Percentiles rank a stretch among this genome's conserved stretches.
These are phyloP conservation scores for Stegodyphus mimosarum DNA, from an alignment of 1,140 invertebrate genomes.

Conservation along the genomic window DNA sequence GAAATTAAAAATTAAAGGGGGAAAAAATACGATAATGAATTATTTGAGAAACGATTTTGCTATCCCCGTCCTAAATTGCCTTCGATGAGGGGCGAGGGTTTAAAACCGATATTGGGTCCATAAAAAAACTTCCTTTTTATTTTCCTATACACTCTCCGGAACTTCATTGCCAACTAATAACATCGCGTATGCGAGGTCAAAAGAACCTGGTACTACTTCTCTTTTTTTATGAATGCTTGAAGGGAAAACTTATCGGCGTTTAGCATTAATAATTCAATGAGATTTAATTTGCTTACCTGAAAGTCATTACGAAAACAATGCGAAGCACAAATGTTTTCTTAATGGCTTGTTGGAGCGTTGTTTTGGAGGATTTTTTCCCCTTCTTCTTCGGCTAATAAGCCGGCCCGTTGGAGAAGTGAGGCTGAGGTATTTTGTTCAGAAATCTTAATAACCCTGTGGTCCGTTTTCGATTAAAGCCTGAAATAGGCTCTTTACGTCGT, in stretches of 20 bases:
- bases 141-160: conserved; percentile 34
- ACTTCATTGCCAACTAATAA: conserved; percentile 53
- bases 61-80: conserved; percentile 40
- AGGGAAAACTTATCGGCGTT: conserved; percentile 55
- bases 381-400: neutral
- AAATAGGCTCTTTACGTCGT: too few relatives aligned
- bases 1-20: conserved; percentile 59
- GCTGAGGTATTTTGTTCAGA: neutral
- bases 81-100: conserved; percentile 15
- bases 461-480: neutral
- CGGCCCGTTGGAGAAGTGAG: too few relatives aligned
- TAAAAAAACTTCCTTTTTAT: conserved; percentile 46
- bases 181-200: conserved; percentile 21
- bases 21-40: conserved; percentile 61
- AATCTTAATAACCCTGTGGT: neutral
- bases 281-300: conserved; percentile 58
- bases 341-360: conserved; percentile 34
- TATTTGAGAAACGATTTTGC: conserved; percentile 60
- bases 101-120: conserved; percentile 56
- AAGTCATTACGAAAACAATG: conserved; percentile 59
- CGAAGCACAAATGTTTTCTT: conserved; percentile 58
- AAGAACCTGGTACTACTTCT: conserved; percentile 10
- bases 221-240: conserved; percentile 33
- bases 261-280: conserved; percentile 61
- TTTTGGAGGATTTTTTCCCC: conserved; percentile 10